A percentile compares a stretch with the other conserved stretches of the same genome.
phyloP scores from a whole-genome alignment of 2,888 invertebrate species.

The Limenitis camilla region DNA sequence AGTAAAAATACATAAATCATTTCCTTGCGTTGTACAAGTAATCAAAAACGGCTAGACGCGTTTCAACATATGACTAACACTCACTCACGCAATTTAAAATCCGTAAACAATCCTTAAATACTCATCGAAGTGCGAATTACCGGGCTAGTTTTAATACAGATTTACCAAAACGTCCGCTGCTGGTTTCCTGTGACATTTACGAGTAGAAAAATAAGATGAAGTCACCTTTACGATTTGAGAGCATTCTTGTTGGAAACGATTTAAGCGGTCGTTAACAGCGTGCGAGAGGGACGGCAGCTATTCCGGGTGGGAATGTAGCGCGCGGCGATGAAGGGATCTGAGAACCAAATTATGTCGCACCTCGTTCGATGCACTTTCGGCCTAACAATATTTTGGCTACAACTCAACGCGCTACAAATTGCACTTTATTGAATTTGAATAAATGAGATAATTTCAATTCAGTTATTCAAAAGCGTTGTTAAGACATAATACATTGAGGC shows the following conservation, averaged over 20 bases:
- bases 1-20: constrained; percentile 11
- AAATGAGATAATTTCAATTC: too few relatives aligned
- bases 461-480: too few relatives aligned
- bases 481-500: not conserved
- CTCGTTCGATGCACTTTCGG: not conserved
- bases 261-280: constrained; percentile 19
- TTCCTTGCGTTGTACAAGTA: too few relatives aligned
- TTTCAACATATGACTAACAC: too few relatives aligned
- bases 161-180: constrained; percentile 8
- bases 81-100: too few relatives aligned
- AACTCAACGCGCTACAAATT: not conserved
- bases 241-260: constrained; percentile 25
- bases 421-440: not conserved
- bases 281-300: constrained; percentile 7
- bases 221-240: constrained; percentile 33
- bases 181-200: constrained; percentile 10
- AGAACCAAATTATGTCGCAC: not conserved
- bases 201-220: constrained; percentile 23
- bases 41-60: too few relatives aligned
- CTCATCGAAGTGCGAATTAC: too few relatives aligned
- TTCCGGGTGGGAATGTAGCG: constrained; percentile 19
- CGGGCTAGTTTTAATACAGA: constrained; percentile 11
- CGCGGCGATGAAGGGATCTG: not conserved
- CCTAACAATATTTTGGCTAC: not conserved
- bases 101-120: too few relatives aligned